Base-by-base conservation (phyloP, 2,113 vertebrate genomes). In the Jacana jacana region DNA sequence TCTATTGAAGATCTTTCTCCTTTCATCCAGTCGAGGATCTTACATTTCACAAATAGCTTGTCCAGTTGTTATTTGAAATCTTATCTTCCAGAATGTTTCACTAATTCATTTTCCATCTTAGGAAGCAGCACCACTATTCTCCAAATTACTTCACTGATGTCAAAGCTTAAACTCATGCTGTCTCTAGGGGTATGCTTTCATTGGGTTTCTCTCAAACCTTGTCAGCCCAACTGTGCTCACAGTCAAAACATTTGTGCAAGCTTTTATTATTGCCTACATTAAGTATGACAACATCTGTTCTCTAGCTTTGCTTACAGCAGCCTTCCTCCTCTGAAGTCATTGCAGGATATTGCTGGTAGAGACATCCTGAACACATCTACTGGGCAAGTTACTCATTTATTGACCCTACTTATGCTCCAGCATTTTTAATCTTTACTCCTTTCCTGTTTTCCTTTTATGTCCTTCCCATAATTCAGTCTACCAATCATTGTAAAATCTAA, bases 201-300 rank as follows among this genome's bases (percentile, higher is more conserved):
- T n/a, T 54, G n/a, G 19, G 49, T 76, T 91, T 88, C 51, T 80
- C 75, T 94, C 85, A 92, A 78, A 88, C 55, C n/a, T 78, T 88
- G 58, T 88, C 82, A 81, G 64, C 86, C 84, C 81, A 89, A 33
- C 93, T 94, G 70, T 81, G 65, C 42, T 86, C 5, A 0, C 68
- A 91, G 64, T 72, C 54, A 88, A 92, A 94, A 81, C 69, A 63
- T 86, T 94, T 86, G 60, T 81, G 68, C 54, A 78, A 92, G 51
- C n/a, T 88, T 88, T 93, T 88, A 57, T 90, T 92, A 78, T 77
- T 86, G 76, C 60, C 60, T 78, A 9, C 70, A 79, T 84, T 87
- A 94, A 85, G 73, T 71, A 63, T 87, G 76, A 72, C 42, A 88
- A 86, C 87, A 87, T 63, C 65, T 94, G 81, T 81, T 96, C 73